These are phyloP conservation scores for Amphimedon queenslandica DNA, from an alignment of 37 sponge, comb jelly and placozoan species.

Conservation along the genomic window DNA sequence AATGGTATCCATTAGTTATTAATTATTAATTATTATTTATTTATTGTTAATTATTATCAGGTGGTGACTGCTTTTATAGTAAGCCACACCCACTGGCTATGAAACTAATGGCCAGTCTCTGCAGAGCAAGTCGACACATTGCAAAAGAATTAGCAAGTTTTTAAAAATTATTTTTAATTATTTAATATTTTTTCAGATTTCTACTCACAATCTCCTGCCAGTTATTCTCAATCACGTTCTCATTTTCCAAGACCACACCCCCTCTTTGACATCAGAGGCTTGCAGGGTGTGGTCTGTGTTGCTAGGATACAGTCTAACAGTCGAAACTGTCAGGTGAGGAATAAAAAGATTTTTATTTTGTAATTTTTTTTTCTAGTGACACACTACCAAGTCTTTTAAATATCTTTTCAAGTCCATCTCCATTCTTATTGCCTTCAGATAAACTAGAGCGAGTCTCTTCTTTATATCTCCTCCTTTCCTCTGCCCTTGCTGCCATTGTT, in stretches of 20 bases:
- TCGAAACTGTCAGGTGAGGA: constrained; percentile 38
- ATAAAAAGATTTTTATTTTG: background rate
- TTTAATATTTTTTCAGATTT: constrained; percentile 19
- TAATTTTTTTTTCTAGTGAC: constrained; percentile 17
- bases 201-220: constrained; percentile 14
- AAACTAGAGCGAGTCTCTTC: constrained; percentile 14
- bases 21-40: background rate
- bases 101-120: constrained; percentile 46
- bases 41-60: background rate
- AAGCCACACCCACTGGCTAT: constrained; percentile 47
- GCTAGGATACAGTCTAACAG: constrained; percentile 38
- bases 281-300: constrained; percentile 37
- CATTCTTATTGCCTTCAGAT: background rate
- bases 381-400: constrained; percentile 29
- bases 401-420: constrained; percentile 6
- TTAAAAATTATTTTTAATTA: background rate
- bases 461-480: constrained; percentile 20
- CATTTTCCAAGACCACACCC: constrained; percentile 8
- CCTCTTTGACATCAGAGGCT: constrained; percentile 3
- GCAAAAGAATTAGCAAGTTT: constrained; percentile 50
- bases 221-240: constrained; percentile 30
- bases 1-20: background rate
- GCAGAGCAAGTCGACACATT: constrained; percentile 58
- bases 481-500: constrained; percentile 21
- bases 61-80: no score